Conservation (phyloP, 2,113 vertebrate species). For the Lethenteron camtschaticum region DNA sequence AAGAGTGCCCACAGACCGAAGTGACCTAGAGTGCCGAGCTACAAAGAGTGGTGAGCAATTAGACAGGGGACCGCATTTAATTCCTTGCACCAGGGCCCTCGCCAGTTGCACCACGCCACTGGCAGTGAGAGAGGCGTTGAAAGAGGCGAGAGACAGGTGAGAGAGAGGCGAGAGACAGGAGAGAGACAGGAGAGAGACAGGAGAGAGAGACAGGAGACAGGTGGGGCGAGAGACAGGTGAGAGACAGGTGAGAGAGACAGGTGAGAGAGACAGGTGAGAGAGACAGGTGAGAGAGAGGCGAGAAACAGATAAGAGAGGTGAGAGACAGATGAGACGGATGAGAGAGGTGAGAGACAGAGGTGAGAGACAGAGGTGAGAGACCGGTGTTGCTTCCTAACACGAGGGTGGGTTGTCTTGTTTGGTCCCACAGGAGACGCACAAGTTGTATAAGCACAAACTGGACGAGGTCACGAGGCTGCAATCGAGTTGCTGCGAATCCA, state of each 20-base stretch:
- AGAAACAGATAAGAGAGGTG: not conserved
- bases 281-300: not conserved
- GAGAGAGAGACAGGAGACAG: not conserved
- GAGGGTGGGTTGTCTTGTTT: too few relatives aligned
- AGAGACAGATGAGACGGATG: not conserved
- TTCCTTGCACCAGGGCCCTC: too few relatives aligned
- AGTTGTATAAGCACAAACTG: constrained; percentile 50
- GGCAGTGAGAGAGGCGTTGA: too few relatives aligned
- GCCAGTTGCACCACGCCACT: too few relatives aligned
- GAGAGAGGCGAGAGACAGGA: too few relatives aligned
- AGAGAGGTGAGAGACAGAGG: not conserved
- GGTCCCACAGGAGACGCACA: constrained; percentile 44
- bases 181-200: too few relatives aligned
- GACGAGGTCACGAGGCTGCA: constrained; percentile 68
- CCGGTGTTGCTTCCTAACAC: not conserved
- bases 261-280: not conserved
- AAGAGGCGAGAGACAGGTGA: too few relatives aligned
- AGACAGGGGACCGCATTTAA: too few relatives aligned
- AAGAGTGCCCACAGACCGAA: too few relatives aligned
- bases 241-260: too few relatives aligned
- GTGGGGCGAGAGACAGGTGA: not conserved
- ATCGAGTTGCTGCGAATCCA: constrained; percentile 33
- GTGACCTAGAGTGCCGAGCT: too few relatives aligned
- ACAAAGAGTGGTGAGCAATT: too few relatives aligned
- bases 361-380: not conserved